These are phyloP conservation scores for Pelosia muscerda DNA, from an alignment of 2,888 invertebrate species.

Conservation along the genomic window DNA sequence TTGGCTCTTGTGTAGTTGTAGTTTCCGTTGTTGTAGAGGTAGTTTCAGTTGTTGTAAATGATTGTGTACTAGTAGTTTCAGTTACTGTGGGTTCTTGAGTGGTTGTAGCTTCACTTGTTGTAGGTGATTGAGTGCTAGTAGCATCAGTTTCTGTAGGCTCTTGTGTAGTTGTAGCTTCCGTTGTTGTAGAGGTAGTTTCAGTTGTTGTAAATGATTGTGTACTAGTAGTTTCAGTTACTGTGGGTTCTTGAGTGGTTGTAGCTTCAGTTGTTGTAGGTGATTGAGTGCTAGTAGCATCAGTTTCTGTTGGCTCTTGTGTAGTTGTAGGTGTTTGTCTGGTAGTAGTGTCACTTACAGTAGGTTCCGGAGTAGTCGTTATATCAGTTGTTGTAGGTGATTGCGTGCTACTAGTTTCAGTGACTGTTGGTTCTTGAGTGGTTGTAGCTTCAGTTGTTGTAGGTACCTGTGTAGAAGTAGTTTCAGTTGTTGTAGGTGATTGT, in stretches of 20 bases:
- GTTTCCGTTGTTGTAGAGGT: too few relatives aligned
- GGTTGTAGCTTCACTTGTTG: constrained; percentile 18
- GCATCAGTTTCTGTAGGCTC: constrained; percentile 3
- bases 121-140: constrained; percentile 19
- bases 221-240: background rate
- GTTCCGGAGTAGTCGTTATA: background rate
- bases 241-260: background rate
- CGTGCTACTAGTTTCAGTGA: background rate
- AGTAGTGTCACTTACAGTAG: background rate
- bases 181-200: too few relatives aligned
- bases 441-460: too few relatives aligned
- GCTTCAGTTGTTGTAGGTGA: background rate
- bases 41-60: too few relatives aligned
- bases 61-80: too few relatives aligned
- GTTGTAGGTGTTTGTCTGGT: background rate
- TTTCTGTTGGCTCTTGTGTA: background rate
- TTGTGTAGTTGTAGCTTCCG: constrained; percentile 16
- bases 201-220: background rate
- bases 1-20: too few relatives aligned
- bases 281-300: constrained; percentile 2
- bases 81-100: constrained; percentile 13
- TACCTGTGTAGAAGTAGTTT: background rate
- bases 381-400: constrained; percentile 10
- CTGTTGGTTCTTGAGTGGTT: background rate
- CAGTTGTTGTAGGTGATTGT: background rate